These are phyloP conservation scores for Ophioderma brevispina DNA, from an alignment of 35 echinoderm and acorn worm species.

Conservation along the genomic window DNA sequence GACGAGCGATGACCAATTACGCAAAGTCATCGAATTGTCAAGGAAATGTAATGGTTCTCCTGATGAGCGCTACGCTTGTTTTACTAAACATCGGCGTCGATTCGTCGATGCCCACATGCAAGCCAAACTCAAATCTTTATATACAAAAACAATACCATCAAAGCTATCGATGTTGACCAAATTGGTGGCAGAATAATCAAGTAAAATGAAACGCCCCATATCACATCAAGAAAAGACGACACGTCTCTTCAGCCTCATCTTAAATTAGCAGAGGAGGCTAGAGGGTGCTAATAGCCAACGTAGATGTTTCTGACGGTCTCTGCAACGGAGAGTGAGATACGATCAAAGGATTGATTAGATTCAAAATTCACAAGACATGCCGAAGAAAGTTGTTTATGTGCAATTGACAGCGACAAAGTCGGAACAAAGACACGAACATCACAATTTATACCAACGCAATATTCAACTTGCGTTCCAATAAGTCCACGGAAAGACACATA, in stretches of 20 bases:
- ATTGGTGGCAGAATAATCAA: neutral
- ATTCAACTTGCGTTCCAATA: neutral
- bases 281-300: constrained; percentile 70
- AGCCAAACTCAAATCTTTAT: neutral
- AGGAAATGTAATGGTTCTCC: neutral
- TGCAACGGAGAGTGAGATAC: constrained; percentile 61
- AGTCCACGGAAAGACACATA: neutral
- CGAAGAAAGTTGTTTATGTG: constrained; percentile 50
- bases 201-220: neutral
- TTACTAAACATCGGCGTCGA: neutral
- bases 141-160: neutral
- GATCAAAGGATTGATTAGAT: constrained; percentile 19
- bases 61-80: neutral
- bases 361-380: constrained; percentile 11
- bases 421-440: constrained; percentile 15
- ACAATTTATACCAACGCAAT: neutral
- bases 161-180: constrained; percentile 3
- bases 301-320: constrained; percentile 80
- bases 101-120: neutral
- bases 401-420: constrained; percentile 50
- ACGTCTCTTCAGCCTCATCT: neutral
- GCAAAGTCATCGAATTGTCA: neutral
- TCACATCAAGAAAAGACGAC: neutral
- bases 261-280: constrained; percentile 45
- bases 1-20: neutral